These are phyloP conservation scores for Catamblyrhynchus diadema DNA, from an alignment of 2,797 vertebrate species.

Conservation along the genomic window DNA sequence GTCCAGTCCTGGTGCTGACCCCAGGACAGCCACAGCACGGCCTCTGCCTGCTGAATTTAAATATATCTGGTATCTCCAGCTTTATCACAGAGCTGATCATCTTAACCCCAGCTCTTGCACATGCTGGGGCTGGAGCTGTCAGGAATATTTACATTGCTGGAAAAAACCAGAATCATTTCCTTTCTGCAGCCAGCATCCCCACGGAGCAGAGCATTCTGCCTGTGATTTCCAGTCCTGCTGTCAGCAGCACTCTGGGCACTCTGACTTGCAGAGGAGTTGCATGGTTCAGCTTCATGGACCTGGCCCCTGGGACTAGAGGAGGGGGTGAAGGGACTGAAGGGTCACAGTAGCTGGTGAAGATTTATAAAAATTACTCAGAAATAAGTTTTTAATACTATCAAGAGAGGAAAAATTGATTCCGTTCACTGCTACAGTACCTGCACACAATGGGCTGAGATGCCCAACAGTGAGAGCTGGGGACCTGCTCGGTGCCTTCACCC, in stretches of 20 bases:
- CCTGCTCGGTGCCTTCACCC: neutral
- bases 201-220: neutral
- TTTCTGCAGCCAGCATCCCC: neutral
- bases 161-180: accelerated
- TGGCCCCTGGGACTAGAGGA: neutral
- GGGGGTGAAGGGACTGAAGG: neutral
- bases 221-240: neutral
- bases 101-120: neutral
- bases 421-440: neutral
- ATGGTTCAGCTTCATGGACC: neutral
- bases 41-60: neutral
- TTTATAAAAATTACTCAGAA: neutral
- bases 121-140: neutral
- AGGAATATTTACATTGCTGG: neutral
- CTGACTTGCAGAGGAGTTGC: neutral
- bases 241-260: neutral
- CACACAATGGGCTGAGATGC: neutral
- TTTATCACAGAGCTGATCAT: neutral
- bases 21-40: neutral
- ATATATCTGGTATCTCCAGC: neutral
- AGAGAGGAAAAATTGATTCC: neutral
- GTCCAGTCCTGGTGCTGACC: accelerated
- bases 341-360: neutral
- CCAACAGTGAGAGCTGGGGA: neutral
- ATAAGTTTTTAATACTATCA: neutral